Conservation (phyloP, 2,113 vertebrate genomes). For the Oryzias curvinotus region DNA sequence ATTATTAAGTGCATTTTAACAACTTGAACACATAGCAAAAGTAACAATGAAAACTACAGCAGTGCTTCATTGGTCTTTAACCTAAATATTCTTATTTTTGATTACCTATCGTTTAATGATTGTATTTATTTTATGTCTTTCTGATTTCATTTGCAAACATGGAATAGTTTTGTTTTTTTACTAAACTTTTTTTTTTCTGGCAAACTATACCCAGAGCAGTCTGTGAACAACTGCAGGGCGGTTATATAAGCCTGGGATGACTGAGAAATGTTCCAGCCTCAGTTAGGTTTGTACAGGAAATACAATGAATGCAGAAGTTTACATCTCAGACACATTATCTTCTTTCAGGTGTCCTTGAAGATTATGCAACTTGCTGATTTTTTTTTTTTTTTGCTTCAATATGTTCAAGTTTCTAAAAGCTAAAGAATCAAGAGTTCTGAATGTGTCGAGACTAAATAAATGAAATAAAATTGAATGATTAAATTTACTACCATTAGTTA, state of each 20-base stretch:
- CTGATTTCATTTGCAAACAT: no score
- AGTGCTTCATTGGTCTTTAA: slow-evolving; percentile 35
- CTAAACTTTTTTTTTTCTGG: slow-evolving; percentile 1
- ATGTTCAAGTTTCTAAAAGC: background rate
- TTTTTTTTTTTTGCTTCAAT: background rate
- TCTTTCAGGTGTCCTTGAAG: background rate
- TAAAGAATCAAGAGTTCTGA: no score
- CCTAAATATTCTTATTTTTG: slow-evolving; percentile 25
- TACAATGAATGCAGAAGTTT: slow-evolving; percentile 39
- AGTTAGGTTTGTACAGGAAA: slow-evolving; percentile 13
- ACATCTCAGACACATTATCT: background rate
- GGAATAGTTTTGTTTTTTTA: no score
- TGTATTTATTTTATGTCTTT: no score
- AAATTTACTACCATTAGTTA: no score
- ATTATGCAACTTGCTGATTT: background rate
- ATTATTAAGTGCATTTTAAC: slow-evolving; percentile 15
- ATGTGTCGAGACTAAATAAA: no score
- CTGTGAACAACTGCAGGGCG: slow-evolving; percentile 28
- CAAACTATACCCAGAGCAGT: slow-evolving; percentile 11
- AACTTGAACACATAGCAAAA: slow-evolving; percentile 14
- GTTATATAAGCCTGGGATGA: slow-evolving; percentile 12
- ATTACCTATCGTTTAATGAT: background rate
- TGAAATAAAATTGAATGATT: no score
- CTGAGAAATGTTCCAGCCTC: slow-evolving; percentile 1
- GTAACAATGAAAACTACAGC: slow-evolving; percentile 36